Conservation (phyloP, 92 coral and sea anemone genomes). For the Zoanthus sansibaricus region DNA sequence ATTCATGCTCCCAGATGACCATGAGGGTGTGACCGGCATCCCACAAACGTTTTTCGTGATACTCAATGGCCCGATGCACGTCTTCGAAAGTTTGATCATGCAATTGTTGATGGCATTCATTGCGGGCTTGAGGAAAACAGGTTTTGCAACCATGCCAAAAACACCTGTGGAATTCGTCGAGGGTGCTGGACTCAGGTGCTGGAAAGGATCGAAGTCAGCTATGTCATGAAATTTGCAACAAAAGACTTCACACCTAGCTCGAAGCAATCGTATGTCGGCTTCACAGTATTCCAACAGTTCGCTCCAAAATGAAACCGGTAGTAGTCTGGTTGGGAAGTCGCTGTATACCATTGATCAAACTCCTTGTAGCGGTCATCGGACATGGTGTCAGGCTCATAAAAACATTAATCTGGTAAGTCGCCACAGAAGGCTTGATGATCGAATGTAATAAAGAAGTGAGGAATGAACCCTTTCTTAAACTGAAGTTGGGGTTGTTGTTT, state of each 20-base stretch:
- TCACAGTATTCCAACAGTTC: neutral
- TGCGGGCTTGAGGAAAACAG: no score
- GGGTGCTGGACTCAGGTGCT: no score
- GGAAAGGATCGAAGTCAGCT: slow-evolving; percentile 40
- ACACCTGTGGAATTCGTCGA: no score
- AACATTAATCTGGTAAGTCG: neutral
- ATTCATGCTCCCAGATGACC: no score
- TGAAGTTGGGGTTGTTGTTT: neutral
- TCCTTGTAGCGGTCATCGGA: no score
- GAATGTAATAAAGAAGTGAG: slow-evolving; percentile 29
- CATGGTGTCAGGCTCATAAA: slow-evolving; percentile 28
- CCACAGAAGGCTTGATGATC: slow-evolving; percentile 42
- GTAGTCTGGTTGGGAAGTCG: neutral
- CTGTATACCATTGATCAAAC: neutral
- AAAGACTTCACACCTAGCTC: no score
- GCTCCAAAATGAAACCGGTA: neutral
- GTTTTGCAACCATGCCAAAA: no score
- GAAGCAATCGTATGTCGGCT: neutral
- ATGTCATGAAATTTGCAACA: neutral
- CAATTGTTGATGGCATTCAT: no score
- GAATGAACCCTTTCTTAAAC: slow-evolving; percentile 35
- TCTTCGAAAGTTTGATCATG: no score
- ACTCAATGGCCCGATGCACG: no score
- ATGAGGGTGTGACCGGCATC: no score
- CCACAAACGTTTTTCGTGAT: no score